Percentiles rank a stretch among this genome's conserved stretches.
Evolutionary conservation across 2,888 invertebrate genomes (phyloP).

Genomic region (Saturnia pavonia): DNA sequence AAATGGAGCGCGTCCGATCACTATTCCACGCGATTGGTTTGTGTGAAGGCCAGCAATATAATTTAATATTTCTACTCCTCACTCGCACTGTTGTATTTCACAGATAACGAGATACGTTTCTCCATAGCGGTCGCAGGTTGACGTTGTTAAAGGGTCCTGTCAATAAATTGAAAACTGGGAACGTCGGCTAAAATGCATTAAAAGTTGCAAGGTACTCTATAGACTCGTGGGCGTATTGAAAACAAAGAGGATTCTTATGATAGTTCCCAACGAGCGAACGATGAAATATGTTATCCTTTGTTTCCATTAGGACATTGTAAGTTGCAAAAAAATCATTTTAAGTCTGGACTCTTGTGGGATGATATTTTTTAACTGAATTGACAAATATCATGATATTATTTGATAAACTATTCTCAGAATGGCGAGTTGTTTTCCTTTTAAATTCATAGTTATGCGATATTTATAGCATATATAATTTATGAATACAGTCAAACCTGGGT

Average conservation of each 20-base stretch:
- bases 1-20: background rate
- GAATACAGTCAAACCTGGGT: no score
- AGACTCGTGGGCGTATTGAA: constrained; percentile 44
- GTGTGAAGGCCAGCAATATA: background rate
- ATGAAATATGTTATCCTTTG: background rate
- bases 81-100: constrained; percentile 17
- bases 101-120: constrained; percentile 25
- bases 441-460: background rate
- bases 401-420: background rate
- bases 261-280: constrained; percentile 22
- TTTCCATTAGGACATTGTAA: background rate
- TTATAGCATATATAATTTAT: no score
- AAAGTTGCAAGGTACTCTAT: constrained; percentile 33
- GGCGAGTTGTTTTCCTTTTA: background rate
- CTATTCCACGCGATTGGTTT: background rate
- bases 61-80: background rate
- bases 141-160: constrained; percentile 35
- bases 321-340: background rate
- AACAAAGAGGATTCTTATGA: constrained; percentile 50
- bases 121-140: constrained; percentile 17
- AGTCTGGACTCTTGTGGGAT: background rate
- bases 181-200: constrained; percentile 28
- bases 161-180: constrained; percentile 43
- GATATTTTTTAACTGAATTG: background rate
- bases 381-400: no score